phyloP scores from a whole-genome alignment of 2,888 invertebrate species.

The Sinohyriopsis cumingii region DNA sequence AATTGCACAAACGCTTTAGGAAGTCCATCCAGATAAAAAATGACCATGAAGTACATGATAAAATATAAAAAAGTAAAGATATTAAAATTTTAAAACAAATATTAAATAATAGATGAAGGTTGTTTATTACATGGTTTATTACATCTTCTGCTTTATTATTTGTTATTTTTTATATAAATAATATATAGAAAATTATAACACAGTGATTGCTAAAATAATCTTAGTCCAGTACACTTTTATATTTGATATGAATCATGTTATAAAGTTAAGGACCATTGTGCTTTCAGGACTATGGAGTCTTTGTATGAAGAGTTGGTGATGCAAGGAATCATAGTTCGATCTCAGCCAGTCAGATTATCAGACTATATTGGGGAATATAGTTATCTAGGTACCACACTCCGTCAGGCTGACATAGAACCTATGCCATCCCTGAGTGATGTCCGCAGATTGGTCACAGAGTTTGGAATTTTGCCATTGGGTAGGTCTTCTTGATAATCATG shows the following conservation, averaged over 20 bases:
- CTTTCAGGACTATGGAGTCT: conserved; percentile 75
- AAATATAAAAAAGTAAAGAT: too few relatives aligned
- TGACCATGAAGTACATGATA: too few relatives aligned
- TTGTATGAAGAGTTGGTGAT: conserved; percentile 92
- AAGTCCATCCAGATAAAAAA: background rate
- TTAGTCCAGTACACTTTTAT: too few relatives aligned
- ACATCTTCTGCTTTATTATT: too few relatives aligned
- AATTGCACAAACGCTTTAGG: background rate
- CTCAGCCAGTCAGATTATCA: conserved; percentile 79
- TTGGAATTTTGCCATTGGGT: conserved; percentile 90
- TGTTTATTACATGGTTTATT: too few relatives aligned
- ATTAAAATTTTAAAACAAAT: too few relatives aligned
- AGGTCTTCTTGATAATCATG: conserved; percentile 61
- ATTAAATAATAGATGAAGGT: too few relatives aligned
- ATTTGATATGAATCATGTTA: too few relatives aligned
- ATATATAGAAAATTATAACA: too few relatives aligned
- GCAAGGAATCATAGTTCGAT: conserved; percentile 89
- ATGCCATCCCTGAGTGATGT: conserved; percentile 84
- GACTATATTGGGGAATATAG: conserved; percentile 86
- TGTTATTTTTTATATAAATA: too few relatives aligned
- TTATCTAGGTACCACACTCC: conserved; percentile 71
- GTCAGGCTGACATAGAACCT: conserved; percentile 75
- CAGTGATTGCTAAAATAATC: too few relatives aligned
- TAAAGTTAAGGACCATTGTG: background rate
- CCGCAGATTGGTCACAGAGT: conserved; percentile 88